Base-by-base conservation (phyloP, 2,113 vertebrate species). In the Zosterops borbonicus region DNA sequence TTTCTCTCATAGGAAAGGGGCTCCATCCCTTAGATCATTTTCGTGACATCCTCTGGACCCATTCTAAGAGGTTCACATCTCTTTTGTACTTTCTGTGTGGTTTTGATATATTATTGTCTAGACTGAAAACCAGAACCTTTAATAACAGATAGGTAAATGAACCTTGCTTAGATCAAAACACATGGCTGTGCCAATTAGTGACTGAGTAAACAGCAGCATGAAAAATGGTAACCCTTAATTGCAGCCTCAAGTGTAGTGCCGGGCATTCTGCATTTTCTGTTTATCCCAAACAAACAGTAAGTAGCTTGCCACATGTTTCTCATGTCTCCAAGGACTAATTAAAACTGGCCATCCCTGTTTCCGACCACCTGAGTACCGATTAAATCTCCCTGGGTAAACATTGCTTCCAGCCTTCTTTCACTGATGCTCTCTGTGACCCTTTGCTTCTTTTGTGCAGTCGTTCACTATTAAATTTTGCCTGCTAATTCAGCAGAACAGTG, bases 321-420 rank as follows among this genome's bases (percentile, higher is more conserved):
- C 65, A 18, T 37, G 44, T 94, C 86, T 94, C 95, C 5, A 9
- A 96, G 90, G 83, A 47, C 76, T 96, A 97, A 97, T 80, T 97
- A 94, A 96, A 76, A 83, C 44, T 46, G 68, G 78, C 70, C 56
- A 88, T 92, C 62, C 56, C 85, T 85, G 52, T n/a, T 94, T 73
- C 52, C 1, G 6, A 16, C 84, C 89, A 93, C 92, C 74, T 97
- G 89, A 93, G 88, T 58, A 83, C 63, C 3, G 16, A 86, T 60
- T 67, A 91, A 55, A 92, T 83, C 60, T 96, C 94, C 83, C 89
- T 73, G 67, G 71, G 63, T 55, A 89, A 84, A 64, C 41, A 79
- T 27, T 44, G 74, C 89, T 80, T 67, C 49, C 25, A 95, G 89
- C 58, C 55, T 83, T 52, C 52, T 3, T 67, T 64, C 60, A 73